Evolutionary conservation across 2,888 invertebrate species (phyloP).

Genomic region (Leucozona laternaria): DNA sequence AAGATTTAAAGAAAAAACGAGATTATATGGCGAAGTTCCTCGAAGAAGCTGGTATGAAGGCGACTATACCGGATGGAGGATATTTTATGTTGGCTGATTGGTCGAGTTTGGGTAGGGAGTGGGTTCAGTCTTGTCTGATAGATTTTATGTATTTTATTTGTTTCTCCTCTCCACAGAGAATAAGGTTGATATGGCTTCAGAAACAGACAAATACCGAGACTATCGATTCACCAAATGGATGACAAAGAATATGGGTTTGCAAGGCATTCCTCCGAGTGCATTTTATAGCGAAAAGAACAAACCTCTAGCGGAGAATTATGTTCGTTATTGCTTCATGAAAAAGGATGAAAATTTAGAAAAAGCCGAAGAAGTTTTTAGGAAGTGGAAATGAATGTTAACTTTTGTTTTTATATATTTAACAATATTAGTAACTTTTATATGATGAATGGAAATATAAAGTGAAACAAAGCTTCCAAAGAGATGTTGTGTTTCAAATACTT

Average conservation of each 20-base stretch:
- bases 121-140: not conserved
- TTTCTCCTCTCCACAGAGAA: constrained; percentile 83
- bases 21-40: constrained; percentile 91
- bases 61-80: constrained; percentile 97
- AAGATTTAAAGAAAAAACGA: constrained; percentile 90
- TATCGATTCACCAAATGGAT: constrained; percentile 98
- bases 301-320: constrained; percentile 91
- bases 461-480: not conserved
- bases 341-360: constrained; percentile 90
- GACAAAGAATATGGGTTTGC: constrained; percentile 95
- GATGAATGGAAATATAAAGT: not conserved
- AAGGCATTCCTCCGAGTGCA: constrained; percentile 96
- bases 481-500: not conserved
- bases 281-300: constrained; percentile 95
- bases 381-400: constrained; percentile 84
- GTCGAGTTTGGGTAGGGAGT: constrained; percentile 87
- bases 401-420: not conserved
- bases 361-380: constrained; percentile 87
- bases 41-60: constrained; percentile 92
- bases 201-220: constrained; percentile 91
- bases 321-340: constrained; percentile 98
- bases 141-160: not conserved
- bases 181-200: constrained; percentile 88
- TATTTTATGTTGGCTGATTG: constrained; percentile 99
- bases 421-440: not conserved